These are phyloP conservation scores for Rosalia funebris DNA, from an alignment of 2,888 invertebrate species.

Conservation along the genomic window DNA sequence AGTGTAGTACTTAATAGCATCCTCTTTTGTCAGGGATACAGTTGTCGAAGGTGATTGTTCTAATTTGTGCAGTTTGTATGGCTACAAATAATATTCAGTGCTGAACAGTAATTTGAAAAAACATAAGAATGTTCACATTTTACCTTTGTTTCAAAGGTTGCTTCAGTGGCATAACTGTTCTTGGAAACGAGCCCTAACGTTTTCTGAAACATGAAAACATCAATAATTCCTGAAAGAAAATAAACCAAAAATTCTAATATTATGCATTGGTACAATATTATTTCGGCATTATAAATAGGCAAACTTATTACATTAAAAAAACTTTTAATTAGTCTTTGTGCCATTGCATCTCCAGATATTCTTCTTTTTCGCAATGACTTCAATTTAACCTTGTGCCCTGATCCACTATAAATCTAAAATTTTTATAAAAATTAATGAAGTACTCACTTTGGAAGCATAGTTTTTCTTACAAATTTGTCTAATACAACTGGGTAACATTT, in stretches of 20 bases:
- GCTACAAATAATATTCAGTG: conserved; percentile 72
- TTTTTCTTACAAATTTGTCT: conserved; percentile 61
- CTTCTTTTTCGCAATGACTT: conserved; percentile 40
- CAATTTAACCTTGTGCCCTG: conserved; percentile 52
- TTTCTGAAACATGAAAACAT: conserved; percentile 55
- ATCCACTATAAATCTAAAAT: conserved; percentile 27
- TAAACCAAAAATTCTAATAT: too few species aligned
- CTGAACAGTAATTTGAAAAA: too few species aligned
- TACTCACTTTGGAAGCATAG: conserved; percentile 64
- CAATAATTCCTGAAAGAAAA: conserved; percentile 5
- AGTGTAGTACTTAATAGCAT: conserved; percentile 83
- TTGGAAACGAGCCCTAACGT: conserved; percentile 53
- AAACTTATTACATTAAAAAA: conserved; percentile 47
- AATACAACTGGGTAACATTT: conserved; percentile 64
- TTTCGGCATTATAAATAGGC: conserved; percentile 12
- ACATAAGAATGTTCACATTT: too few species aligned
- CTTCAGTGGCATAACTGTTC: conserved; percentile 69
- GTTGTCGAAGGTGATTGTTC: conserved; percentile 84
- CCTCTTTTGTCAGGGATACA: conserved; percentile 80
- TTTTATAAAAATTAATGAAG: conserved; percentile 33
- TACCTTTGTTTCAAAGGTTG: conserved; percentile 72
- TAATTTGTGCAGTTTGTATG: conserved; percentile 89
- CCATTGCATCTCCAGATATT: conserved; percentile 42
- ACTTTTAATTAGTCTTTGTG: conserved; percentile 42
- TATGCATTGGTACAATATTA: too few species aligned